A percentile compares a stretch with the other conserved stretches of the same genome.
phyloP scores from a whole-genome alignment of 2,888 invertebrate genomes.

The Ormyrus labotus region DNA sequence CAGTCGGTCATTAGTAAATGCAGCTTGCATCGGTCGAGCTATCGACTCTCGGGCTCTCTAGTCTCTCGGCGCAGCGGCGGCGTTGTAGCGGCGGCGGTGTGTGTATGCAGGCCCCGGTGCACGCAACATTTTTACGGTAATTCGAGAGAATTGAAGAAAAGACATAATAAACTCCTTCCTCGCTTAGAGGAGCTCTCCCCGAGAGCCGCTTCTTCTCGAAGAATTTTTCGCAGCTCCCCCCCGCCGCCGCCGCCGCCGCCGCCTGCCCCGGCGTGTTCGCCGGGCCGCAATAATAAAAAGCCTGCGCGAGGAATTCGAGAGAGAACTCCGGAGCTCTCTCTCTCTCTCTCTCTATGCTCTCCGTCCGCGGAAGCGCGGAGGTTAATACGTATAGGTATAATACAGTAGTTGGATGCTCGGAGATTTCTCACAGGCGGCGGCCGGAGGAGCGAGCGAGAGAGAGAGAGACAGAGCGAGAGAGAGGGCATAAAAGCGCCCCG shows the following conservation, averaged over 20 bases:
- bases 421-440: constrained; percentile 50
- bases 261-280: not conserved
- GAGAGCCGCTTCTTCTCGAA: constrained; percentile 3
- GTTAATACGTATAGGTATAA: constrained; percentile 47
- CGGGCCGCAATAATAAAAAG: constrained; percentile 39
- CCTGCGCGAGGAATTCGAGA: constrained; percentile 31
- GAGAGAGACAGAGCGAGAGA: constrained; percentile 13
- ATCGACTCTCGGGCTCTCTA: not conserved
- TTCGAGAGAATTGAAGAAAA: constrained; percentile 38
- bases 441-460: not conserved
- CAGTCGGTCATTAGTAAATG: constrained; percentile 75
- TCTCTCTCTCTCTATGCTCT: not conserved
- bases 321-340: not conserved
- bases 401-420: constrained; percentile 33
- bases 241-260: not conserved
- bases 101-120: constrained; percentile 35
- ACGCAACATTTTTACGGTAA: constrained; percentile 33
- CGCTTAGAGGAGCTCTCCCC: not conserved
- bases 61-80: not conserved
- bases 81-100: not conserved
- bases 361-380: constrained; percentile 44
- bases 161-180: not conserved
- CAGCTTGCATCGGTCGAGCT: constrained; percentile 51
- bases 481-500: constrained; percentile 46
- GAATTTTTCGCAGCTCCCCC: constrained; percentile 41